Base-by-base conservation (phyloP, 2,797 vertebrate genomes). In the Xenentodon cancila region DNA sequence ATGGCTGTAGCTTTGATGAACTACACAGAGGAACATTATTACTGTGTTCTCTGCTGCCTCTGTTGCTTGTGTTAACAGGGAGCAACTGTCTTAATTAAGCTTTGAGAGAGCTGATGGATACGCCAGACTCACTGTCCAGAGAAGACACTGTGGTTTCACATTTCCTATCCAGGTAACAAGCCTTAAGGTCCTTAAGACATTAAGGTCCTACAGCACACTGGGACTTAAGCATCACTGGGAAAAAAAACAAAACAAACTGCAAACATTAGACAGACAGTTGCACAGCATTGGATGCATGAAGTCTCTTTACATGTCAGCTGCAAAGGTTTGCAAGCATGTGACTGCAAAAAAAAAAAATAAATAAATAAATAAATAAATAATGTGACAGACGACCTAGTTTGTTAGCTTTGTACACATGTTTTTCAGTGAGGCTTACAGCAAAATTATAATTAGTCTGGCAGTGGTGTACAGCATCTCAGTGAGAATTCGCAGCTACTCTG, bases 371-470 rank as follows among this genome's bases (percentile, higher is more conserved):
- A 25, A 25, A 25, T 25, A 32, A 37, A 37, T 51, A 37, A 37
- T 51, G 73, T 52, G 63, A 68, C 65, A 78, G 82, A 67, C 73
- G 87, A 85, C 76, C 81, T 73, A 77, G 85, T 87, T 90, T 85
- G 82, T 91, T 85, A 78, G 84, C 72, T 83, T 73, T 80, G 80
- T 87, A 82, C 87, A 88, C 84, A 84, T 87, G 84, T 88, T 91
- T 85, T 84, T 87, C 85, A 63, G 80, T 90, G 85, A 82, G 81
- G 92, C 92, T 93, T 84, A 91, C 80, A 91, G 93, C 93, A 19
- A 90, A 92, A 91, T 90, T 84, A 87, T 94, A 94, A 94, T 94
- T 94, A 92, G 88, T 88, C 85, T 87, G 82, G 69, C 85, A 89
- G 88, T 88, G 80, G 58, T 60, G 81, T 54, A 48, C 80, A 66